phyloP scores from a whole-genome alignment of 1,140 invertebrate genomes.

The Euura saliciscinereae region DNA sequence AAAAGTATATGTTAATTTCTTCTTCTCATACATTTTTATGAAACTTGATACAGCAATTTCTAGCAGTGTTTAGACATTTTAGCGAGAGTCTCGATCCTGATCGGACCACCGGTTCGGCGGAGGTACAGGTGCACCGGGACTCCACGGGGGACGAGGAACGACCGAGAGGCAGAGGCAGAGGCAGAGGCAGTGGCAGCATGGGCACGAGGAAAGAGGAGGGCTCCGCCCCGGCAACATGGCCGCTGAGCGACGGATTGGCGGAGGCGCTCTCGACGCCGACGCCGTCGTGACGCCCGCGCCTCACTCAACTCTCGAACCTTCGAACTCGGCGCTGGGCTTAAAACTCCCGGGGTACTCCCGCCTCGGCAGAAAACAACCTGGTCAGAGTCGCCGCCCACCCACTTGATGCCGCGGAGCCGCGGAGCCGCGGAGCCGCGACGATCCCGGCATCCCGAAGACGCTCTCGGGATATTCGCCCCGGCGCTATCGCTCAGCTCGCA shows the following conservation, averaged over 20 bases:
- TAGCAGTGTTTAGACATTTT: too few species aligned
- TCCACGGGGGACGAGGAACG: slow-evolving; percentile 11
- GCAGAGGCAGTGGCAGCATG: slow-evolving; percentile 8
- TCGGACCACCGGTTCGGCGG: too few species aligned
- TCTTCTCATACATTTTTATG: too few species aligned
- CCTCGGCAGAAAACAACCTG: not conserved
- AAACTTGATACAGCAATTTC: too few species aligned
- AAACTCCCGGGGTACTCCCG: not conserved
- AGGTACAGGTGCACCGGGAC: not conserved
- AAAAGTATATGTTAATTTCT: too few species aligned
- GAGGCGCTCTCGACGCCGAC: slow-evolving; percentile 51
- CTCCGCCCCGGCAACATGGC: slow-evolving; percentile 60
- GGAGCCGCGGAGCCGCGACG: not conserved
- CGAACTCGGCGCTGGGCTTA: not conserved
- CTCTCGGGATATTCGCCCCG: not conserved
- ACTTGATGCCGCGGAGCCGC: not conserved
- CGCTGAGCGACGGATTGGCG: slow-evolving; percentile 59
- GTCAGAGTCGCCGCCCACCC: not conserved
- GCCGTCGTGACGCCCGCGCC: slow-evolving; percentile 56
- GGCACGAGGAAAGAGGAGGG: slow-evolving; percentile 25
- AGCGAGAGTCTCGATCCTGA: too few species aligned
- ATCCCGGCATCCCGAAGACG: not conserved
- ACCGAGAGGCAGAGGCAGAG: slow-evolving; percentile 14
- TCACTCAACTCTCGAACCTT: slow-evolving; percentile 43
- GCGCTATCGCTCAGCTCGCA: not conserved